A percentile compares a stretch with the other conserved stretches of the same genome.
phyloP scores from a whole-genome alignment of 2,113 vertebrate species.

The Siphamia tubifer region DNA sequence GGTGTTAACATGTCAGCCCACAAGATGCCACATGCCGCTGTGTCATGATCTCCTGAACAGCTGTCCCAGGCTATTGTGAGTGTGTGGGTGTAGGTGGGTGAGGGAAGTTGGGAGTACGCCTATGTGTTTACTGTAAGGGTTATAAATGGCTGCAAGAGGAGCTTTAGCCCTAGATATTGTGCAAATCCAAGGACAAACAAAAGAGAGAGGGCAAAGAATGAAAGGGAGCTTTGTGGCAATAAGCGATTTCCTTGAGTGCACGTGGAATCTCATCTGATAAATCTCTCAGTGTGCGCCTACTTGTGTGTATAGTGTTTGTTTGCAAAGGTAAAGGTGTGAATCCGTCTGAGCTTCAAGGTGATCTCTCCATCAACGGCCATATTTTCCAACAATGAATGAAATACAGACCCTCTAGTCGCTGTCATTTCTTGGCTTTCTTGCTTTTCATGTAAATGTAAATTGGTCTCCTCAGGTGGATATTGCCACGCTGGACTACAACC shows the following conservation, averaged over 20 bases:
- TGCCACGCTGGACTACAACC: constrained; percentile 91
- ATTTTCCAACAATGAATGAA: background rate
- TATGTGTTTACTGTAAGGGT: constrained; percentile 28
- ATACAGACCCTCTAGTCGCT: background rate
- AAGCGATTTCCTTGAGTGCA: constrained; percentile 1
- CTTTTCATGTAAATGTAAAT: constrained; percentile 19
- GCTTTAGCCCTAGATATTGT: constrained; percentile 33
- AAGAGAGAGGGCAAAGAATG: constrained; percentile 24
- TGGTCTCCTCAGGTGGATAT: constrained; percentile 84
- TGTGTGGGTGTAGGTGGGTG: background rate
- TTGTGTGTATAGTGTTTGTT: background rate
- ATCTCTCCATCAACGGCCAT: background rate
- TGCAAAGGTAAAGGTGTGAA: background rate
- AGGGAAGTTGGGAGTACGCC: background rate
- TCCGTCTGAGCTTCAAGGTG: background rate
- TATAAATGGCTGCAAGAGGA: constrained; percentile 38
- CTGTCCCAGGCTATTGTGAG: constrained; percentile 47
- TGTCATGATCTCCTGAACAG: constrained; percentile 70
- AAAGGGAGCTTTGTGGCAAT: background rate
- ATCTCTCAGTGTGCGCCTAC: background rate
- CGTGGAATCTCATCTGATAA: background rate
- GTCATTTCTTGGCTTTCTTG: background rate
- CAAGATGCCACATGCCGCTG: constrained; percentile 71
- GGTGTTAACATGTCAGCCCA: constrained; percentile 73
- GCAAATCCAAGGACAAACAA: constrained; percentile 58